Base-by-base conservation (phyloP, 2,113 vertebrate species). In the Dermatemys mawii region DNA sequence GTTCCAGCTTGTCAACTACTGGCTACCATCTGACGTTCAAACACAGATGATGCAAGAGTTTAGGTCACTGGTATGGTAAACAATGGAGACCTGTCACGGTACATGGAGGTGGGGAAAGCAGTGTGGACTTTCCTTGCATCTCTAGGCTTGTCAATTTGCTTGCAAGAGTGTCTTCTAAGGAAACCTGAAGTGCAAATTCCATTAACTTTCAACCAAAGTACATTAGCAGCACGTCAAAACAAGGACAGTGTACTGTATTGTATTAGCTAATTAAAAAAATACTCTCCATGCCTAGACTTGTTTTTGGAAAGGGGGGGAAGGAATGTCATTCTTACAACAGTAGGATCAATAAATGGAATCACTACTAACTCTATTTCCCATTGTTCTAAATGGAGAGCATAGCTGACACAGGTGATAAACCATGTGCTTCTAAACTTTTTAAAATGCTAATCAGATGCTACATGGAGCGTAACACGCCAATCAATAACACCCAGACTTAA, bases 361-460 rank as follows among this genome's bases (percentile, higher is more conserved):
- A 1, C 95, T 95, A 93, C 93, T 97, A 97, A 97, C 88, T 95
- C 88, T 89, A 91, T 97, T 95, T 96, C 93, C 63, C 1, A 38
- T 60, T 92, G 91, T 93, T 97, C 88, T 88, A 82, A 96, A 90
- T 6, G 3, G 96, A 88, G 92, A 95, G 93, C 89, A 87, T 0
- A 0, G 86, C 95, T 96, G 97, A 96, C 93, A 94, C 93, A 95
- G 92, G 97, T 97, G 97, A 96, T 94, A 96, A 97, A 90, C 96
- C 97, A 96, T n/a, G 90, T 94, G 96, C 91, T 96, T 95, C 89
- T 95, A 91, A 96, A 97, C 93, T 96, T 97, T 94, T 0, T 93
- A 97, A 97, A 97, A 98, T 96, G 96, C 96, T 97, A 96, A 97
- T 97, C 80, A 97, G 95, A 79, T 49, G 90, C 96, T 95, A 92